Evolutionary conservation across 2,113 vertebrate species (phyloP), one percentile per base, ranked within the genome.

Genomic region (Lota lota): DNA sequence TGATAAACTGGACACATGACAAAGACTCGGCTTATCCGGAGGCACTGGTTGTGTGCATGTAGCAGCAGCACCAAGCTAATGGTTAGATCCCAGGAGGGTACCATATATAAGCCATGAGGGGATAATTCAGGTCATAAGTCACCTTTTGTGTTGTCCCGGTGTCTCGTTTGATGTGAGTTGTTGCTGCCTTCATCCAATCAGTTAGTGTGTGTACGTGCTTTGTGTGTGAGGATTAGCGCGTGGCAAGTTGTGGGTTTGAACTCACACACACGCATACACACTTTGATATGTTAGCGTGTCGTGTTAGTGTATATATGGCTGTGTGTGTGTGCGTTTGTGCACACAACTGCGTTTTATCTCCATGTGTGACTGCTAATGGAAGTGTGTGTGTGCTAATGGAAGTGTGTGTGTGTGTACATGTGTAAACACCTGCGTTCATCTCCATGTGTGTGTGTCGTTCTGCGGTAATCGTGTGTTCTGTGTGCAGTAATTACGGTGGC

Each of bases 401-500:
- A n/a, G n/a, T n/a, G n/a, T n/a, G n/a, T n/a, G n/a, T 75, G 64
- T 59, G 1, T 54, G 70, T 83, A 15, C 19, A 22, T 60, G 58
- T 60, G 58, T 21, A 7, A 21, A 20, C 17, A 6, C 58, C 3
- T 60, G 16, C 12, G 17, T 57, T 47, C 7, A 12, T 58, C 60
- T 50, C 5, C 53, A 18, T 64, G 20, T 70, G 22, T 71, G 64
- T 66, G 22, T 15, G 61, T 65, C 53, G 66, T 63, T 19, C 64
- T 4, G 61, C 51, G 19, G 56, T 60, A 69, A 71, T 74, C 40
- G 75, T 79, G 64, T 62, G 73, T 68, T 68, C 68, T 56, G 66
- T 20, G 68, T 69, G 77, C 79, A 61, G 75, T 89, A 87, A 90
- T 91, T 90, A 87, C 68, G 53, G 79, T 63, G 70, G 68, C 28